A percentile compares a stretch with the other conserved stretches of the same genome.
phyloP scores from a whole-genome alignment of 1,140 invertebrate species.

The Nixonia krombeini region DNA sequence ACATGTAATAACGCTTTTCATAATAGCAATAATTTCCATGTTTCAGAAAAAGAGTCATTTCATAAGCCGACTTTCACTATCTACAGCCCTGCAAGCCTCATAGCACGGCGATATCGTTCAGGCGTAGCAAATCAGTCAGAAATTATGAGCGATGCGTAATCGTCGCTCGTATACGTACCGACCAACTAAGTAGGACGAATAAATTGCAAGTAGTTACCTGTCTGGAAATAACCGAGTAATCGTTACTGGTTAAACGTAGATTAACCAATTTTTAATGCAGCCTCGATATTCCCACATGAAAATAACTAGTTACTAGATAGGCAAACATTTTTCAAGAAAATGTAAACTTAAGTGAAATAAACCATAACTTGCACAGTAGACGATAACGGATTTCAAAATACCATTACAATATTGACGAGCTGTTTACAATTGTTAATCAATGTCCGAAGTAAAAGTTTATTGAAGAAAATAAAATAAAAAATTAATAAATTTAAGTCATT shows the following conservation, averaged over 20 bases:
- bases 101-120: slow-evolving; percentile 32
- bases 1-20: too few relatives aligned
- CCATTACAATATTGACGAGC: too few relatives aligned
- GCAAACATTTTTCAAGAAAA: slow-evolving; percentile 25
- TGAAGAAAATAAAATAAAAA: too few relatives aligned
- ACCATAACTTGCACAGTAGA: neutral
- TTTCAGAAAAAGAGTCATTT: slow-evolving; percentile 1
- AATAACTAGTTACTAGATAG: slow-evolving; percentile 17
- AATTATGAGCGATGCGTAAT: slow-evolving; percentile 55
- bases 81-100: slow-evolving; percentile 7
- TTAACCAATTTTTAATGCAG: slow-evolving; percentile 42
- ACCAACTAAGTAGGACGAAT: slow-evolving; percentile 51
- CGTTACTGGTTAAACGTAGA: slow-evolving; percentile 40
- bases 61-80: slow-evolving; percentile 6
- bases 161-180: slow-evolving; percentile 30
- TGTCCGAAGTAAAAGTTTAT: too few relatives aligned
- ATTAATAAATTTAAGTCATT: too few relatives aligned
- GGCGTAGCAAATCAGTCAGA: slow-evolving; percentile 47
- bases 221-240: slow-evolving; percentile 41
- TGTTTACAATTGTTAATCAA: too few relatives aligned
- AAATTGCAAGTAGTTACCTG: slow-evolving; percentile 45
- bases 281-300: slow-evolving; percentile 16
- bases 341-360: slow-evolving; percentile 18
- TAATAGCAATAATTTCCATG: too few relatives aligned
- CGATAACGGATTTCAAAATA: too few relatives aligned